Evolutionary conservation across 1,140 invertebrate species (phyloP).

Genomic region (Akabosia matsudoensis): DNA sequence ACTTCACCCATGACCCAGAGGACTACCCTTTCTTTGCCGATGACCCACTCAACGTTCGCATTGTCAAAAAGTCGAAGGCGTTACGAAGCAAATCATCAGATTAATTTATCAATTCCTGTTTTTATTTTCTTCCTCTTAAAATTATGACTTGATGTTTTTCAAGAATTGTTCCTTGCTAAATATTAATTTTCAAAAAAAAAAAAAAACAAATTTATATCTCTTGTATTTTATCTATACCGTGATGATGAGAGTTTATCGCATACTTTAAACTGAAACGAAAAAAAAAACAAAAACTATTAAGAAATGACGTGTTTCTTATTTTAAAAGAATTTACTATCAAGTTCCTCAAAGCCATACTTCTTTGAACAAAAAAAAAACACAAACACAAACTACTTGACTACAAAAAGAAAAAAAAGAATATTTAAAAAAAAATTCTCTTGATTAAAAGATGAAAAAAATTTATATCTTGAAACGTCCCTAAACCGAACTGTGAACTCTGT

Average conservation of each 20-base stretch:
- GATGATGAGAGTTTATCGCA: background rate
- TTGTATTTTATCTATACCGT: background rate
- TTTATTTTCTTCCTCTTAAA: no score
- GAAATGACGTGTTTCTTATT: background rate
- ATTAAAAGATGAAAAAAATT: background rate
- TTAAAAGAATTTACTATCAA: slow-evolving; percentile 5
- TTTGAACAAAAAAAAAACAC: background rate
- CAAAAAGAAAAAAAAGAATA: background rate
- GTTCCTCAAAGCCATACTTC: background rate
- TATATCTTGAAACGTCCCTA: slow-evolving; percentile 22
- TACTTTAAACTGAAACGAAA: background rate
- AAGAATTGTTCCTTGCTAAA: no score
- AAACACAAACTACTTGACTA: background rate
- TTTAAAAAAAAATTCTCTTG: background rate
- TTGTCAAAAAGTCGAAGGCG: slow-evolving; percentile 66
- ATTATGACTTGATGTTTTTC: no score
- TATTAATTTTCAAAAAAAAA: no score
- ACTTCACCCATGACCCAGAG: slow-evolving; percentile 84
- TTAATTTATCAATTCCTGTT: background rate
- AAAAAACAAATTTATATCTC: background rate
- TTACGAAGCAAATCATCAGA: background rate
- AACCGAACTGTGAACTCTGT: slow-evolving; percentile 22
- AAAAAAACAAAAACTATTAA: background rate
- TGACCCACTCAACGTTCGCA: slow-evolving; percentile 90
- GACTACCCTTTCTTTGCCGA: slow-evolving; percentile 87